These are phyloP conservation scores for Schlechtendalia chinensis DNA, from an alignment of 1,140 invertebrate genomes.

Conservation along the genomic window DNA sequence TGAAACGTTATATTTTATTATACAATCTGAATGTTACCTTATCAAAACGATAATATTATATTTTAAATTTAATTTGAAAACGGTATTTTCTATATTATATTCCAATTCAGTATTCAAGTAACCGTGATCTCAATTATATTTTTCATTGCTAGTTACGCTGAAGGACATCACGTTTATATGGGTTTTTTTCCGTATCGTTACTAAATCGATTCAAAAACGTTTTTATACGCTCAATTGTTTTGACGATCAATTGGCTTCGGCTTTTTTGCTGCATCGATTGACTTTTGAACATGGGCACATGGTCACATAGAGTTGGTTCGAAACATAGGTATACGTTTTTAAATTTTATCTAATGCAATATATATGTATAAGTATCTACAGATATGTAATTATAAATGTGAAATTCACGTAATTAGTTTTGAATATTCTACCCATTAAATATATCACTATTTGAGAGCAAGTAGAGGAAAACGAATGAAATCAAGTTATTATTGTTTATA, in stretches of 20 bases:
- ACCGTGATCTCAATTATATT: conserved; percentile 36
- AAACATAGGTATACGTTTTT: background rate
- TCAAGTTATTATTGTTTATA: too few species aligned
- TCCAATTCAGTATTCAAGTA: background rate
- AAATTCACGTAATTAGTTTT: too few species aligned
- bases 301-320: background rate
- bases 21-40: background rate
- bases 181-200: background rate
- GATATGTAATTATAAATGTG: too few species aligned
- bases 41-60: background rate
- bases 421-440: too few species aligned
- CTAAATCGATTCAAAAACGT: conserved; percentile 13
- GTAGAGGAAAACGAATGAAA: too few species aligned
- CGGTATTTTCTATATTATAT: background rate
- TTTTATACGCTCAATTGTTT: background rate
- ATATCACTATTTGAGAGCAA: too few species aligned
- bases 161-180: conserved; percentile 33
- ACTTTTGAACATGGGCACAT: background rate
- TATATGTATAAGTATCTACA: background rate
- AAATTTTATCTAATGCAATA: background rate
- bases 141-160: conserved; percentile 17
- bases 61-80: background rate
- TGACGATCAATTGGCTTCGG: background rate
- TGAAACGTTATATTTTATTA: background rate
- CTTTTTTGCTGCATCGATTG: too few species aligned